phyloP scores from a whole-genome alignment of 2,797 vertebrate species.

The Enteromius argenteus region DNA sequence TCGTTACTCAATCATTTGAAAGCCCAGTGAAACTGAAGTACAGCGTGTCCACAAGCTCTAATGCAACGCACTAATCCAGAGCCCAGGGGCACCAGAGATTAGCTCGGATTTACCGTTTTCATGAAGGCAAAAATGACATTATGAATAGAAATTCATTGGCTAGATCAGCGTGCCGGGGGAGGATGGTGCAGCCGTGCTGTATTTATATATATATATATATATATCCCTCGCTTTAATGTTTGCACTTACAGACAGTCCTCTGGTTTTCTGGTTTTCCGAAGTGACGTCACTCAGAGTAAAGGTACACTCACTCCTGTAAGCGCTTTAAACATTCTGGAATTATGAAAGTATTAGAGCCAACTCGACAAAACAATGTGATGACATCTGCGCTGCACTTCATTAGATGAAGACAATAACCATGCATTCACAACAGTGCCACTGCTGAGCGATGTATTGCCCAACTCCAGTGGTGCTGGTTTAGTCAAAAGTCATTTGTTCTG shows the following conservation, averaged over 20 bases:
- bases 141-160: slow-evolving; percentile 58
- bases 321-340: slow-evolving; percentile 19
- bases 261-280: slow-evolving; percentile 6
- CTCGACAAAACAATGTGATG: slow-evolving; percentile 4
- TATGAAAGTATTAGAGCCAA: slow-evolving; percentile 16
- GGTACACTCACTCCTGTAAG: background rate
- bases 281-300: background rate
- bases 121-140: slow-evolving; percentile 54
- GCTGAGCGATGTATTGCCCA: background rate
- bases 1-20: slow-evolving; percentile 19
- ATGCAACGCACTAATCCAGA: slow-evolving; percentile 54
- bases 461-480: background rate
- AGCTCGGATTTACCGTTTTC: slow-evolving; percentile 54
- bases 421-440: background rate
- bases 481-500: slow-evolving; percentile 5
- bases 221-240: slow-evolving; percentile 26
- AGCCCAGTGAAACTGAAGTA: slow-evolving; percentile 48
- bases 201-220: slow-evolving; percentile 12
- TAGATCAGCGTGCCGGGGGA: slow-evolving; percentile 39
- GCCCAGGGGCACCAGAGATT: slow-evolving; percentile 52
- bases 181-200: slow-evolving; percentile 27
- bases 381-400: slow-evolving; percentile 21
- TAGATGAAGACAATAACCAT: background rate
- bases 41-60: slow-evolving; percentile 42
- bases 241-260: slow-evolving; percentile 1